These are phyloP conservation scores for Carettochelys insculpta DNA, from an alignment of 2,113 vertebrate species.

Conservation along the genomic window DNA sequence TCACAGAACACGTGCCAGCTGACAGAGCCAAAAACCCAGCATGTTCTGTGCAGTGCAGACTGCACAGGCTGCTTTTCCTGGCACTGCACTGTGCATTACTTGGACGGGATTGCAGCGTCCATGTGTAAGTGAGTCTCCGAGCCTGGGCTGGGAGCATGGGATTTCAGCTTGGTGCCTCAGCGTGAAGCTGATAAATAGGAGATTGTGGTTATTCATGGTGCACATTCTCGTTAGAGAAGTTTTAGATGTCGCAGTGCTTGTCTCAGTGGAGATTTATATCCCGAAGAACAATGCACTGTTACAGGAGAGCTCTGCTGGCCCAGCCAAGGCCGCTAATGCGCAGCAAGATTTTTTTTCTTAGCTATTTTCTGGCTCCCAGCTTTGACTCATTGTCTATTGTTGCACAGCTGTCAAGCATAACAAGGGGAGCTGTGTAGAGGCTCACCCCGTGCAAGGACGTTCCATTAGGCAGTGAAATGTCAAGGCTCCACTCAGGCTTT, in stretches of 20 bases:
- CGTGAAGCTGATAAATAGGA: neutral
- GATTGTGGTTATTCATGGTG: neutral
- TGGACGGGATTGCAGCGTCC: neutral
- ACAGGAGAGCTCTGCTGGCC: neutral
- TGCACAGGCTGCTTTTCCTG: neutral
- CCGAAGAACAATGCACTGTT: constrained; percentile 23
- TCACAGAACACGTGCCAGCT: neutral
- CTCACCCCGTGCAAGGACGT: neutral
- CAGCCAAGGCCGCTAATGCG: neutral
- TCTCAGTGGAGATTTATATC: constrained; percentile 28
- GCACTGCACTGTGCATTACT: neutral
- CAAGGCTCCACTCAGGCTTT: neutral
- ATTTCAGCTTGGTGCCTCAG: neutral
- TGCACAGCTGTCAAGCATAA: constrained; percentile 24
- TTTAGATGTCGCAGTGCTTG: neutral
- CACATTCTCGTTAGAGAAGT: constrained; percentile 10
- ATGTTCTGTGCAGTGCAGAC: neutral
- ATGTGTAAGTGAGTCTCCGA: neutral
- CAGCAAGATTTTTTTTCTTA: constrained; percentile 1
- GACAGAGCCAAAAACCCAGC: neutral
- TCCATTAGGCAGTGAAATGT: neutral
- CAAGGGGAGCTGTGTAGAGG: neutral
- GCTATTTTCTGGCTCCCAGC: constrained; percentile 14
- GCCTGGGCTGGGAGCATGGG: neutral
- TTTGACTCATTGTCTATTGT: constrained; percentile 44